Base-by-base conservation (phyloP, 2,888 invertebrate genomes). In the Brachypalpus laphriformis region DNA sequence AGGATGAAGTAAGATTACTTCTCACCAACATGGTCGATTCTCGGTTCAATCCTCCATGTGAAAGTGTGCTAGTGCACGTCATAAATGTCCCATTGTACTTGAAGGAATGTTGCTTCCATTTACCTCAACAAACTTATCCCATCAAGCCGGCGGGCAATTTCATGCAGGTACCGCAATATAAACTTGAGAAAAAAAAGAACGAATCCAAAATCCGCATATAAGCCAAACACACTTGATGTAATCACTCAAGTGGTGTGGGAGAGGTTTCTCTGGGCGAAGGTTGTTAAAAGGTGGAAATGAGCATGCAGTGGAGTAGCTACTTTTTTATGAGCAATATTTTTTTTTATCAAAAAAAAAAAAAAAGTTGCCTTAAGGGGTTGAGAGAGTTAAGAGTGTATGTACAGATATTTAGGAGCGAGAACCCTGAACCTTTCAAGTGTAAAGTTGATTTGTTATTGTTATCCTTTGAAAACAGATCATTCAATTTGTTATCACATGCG, bases 111-210 rank as follows among this genome's bases (percentile, higher is more conserved):
- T 47, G 37, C 56, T 70, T 56, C 28, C 42, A 57, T 57, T 70
- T 57, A 59, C 45, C 59, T 59, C 47, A 31, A 71, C 49, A 59
- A 59, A 71, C 57, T 59, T 71, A 59, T 59, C 37, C 59, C 59
- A 71, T 71, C 56, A 59, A 49, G 47, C 71, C 49, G 71, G 47
- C 47, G 71, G 71, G 71, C 71, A 71, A 71, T 59, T 71, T 71
- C 57, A 59, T 68, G 56, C 68, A 68, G 68, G 68, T 68, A 68
- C 68, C 68, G 56, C 56, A 54, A 56, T 56, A 66, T 66, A 54
- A 66, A 34, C 66, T 37, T 40, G 25, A 37, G 14, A 25, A 22
- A 16, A 22, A 66, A 1, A 37, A 37, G 14, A 51, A 34, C 11
- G 16, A 65, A 7, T 51, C 37, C 66, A 3, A 34, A 22, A 40